A percentile compares a stretch with the other conserved stretches of the same genome.
Conservation (phyloP, 2,113 vertebrate species). For the Leptosomus discolor region DNA sequence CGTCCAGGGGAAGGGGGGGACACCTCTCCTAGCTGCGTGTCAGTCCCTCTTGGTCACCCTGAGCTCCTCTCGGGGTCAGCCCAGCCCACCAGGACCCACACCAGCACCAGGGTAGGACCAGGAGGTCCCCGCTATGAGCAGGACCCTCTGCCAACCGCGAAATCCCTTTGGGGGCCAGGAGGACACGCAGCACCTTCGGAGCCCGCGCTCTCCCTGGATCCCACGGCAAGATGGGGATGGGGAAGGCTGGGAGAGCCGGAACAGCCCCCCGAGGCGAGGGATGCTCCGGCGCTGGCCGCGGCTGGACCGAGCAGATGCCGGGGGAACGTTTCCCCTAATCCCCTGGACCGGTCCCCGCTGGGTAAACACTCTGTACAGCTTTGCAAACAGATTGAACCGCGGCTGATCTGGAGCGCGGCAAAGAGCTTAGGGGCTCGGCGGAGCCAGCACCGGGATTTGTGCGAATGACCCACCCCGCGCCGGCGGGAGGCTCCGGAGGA, state of each 20-base stretch:
- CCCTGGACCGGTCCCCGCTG: not conserved
- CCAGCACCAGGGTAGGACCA: not conserved
- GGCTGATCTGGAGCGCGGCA: not conserved
- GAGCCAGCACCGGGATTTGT: not conserved
- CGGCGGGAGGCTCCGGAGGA: not conserved
- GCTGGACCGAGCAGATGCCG: not conserved
- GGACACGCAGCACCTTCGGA: not conserved
- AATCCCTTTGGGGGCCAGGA: not conserved
- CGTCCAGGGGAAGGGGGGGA: not conserved
- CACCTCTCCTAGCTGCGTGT: not conserved
- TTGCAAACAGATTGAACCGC: constrained; percentile 44
- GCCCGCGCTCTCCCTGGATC: not conserved
- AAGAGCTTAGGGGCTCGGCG: not conserved
- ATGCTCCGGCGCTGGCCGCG: rapidly evolving
- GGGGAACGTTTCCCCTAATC: not conserved
- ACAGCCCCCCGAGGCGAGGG: not conserved
- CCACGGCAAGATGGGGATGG: not conserved
- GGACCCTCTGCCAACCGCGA: not conserved
- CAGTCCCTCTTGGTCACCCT: not conserved
- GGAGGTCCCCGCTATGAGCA: not conserved
- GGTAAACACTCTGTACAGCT: constrained; percentile 20
- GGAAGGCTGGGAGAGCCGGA: not conserved
- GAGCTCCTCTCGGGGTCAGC: not conserved
- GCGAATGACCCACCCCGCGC: not conserved
- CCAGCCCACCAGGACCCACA: not conserved